Evolutionary conservation across 2,113 vertebrate genomes (phyloP), one percentile per base, ranked within the genome.

Genomic region (Colossoma macropomum): DNA sequence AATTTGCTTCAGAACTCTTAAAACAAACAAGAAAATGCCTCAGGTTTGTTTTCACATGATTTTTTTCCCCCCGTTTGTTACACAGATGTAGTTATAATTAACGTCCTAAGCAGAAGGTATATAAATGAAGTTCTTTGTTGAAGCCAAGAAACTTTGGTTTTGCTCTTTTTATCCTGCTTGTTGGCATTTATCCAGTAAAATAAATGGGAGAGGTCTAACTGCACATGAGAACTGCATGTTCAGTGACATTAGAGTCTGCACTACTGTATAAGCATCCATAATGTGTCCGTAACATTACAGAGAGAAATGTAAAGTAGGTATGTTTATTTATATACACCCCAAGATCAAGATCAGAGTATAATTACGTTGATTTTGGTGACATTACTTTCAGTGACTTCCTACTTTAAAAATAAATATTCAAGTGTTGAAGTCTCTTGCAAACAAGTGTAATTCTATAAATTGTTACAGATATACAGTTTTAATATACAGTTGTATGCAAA

Each of bases 1-100:
- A 92, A 91, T 93, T 93, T 92, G 90, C 90, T 90, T 90, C 48
- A 38, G 69, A 84, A 80, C 50, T 75, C 25, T 56, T 59, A 79
- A 12, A 84, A 80, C 48, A 84, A 84, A 74, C 59, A 76, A 77
- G 66, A 87, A 59, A 69, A 69, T 50, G 77, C 87, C 89, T 75
- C 80, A 84, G 88, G 86, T 91, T 92, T 87, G 25, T 79, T 86
- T 88, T 87, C 80, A 78, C 86, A 87, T 80, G 82, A 91, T 76
- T 86, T 82, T 77, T 41, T 70, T 38, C 50, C 70, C 50, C 72
- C 84, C 4, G 1, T 68, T 75, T 69, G 16, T 75, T 15, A 63
- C 27, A 74, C 59, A 82, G 62, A 69, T 76, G 66, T 68, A 82
- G 62, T 56, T 21, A 25, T 41, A 56, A 79, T 48, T 65, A 74